Base-by-base conservation (phyloP, 1,140 invertebrate genomes). In the Rhagoletis zephyria region DNA sequence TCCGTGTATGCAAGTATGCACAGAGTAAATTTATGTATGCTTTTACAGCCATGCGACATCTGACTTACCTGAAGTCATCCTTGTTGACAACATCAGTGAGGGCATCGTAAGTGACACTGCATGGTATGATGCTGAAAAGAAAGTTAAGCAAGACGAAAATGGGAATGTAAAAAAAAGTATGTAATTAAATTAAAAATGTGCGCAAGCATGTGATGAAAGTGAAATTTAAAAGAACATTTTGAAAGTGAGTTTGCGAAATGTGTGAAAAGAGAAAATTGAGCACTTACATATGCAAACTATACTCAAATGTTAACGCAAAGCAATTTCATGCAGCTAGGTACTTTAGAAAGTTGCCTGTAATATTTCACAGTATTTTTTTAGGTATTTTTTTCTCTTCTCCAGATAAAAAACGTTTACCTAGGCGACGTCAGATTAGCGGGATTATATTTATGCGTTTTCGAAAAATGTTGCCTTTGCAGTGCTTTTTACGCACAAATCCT, bases 71-170 rank as follows among this genome's bases (percentile, higher is more conserved):
- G 90, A 88, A 90, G 86, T 94, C 94, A 88, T 94, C 94, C 88
- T 93, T 92, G 87, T 92, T 89, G 88, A 91, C 89, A 70, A 93
- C 91, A 85, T 93, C 90, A 63, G 90, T 91, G 63, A 93, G 88
- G 87, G 93, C 91, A 87, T 94, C 94, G 89, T 95, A 94, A 56
- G 94, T 94, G 10, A 95, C 95, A 89, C 93, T 95, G 89, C 95
- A 95, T 14, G 95, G 94, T 48, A 95, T 87, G 6, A 95, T 94
- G 89, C 95, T 95, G 91, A 9, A 93, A 93, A 86, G 85, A 87
- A 14, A 85, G 30, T 30, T 30, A 30, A 30, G 30, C 30, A 48
- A 87, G 14, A 1, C 4, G 5, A 63, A 14, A 85, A 56, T 63
- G n/a, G 48, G 19, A 81, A 81, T 48, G n/a, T n/a, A 16, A 56